Conservation (phyloP, 2,888 invertebrate genomes). For the Hypomecis atomaria region DNA sequence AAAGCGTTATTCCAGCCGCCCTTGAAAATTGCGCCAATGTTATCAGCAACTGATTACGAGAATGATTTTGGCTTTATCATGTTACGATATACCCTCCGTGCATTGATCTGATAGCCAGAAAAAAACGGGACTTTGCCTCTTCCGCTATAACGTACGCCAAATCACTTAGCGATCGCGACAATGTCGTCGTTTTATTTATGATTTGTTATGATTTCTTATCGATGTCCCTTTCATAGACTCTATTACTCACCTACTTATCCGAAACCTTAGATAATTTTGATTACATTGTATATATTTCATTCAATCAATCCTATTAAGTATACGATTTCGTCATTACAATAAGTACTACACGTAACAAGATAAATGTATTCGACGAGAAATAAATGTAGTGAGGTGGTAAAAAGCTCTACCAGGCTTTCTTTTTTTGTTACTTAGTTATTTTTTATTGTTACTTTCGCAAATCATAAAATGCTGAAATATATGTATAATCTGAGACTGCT, state of each 20-base stretch:
- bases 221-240: not conserved
- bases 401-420: not conserved
- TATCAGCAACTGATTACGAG: constrained; percentile 72
- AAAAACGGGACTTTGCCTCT: not conserved
- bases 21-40: constrained; percentile 71
- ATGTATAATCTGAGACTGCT: too few species aligned
- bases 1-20: constrained; percentile 51
- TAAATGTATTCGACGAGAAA: not conserved
- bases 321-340: too few species aligned
- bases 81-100: constrained; percentile 33
- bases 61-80: constrained; percentile 49
- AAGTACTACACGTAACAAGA: not conserved
- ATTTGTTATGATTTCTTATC: not conserved
- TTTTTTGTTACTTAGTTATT: too few species aligned
- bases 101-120: constrained; percentile 45
- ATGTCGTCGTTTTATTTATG: not conserved
- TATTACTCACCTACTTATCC: not conserved
- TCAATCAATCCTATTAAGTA: too few species aligned
- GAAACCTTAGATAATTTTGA: not conserved
- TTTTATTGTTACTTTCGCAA: too few species aligned
- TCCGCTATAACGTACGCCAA: not conserved
- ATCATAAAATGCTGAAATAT: too few species aligned
- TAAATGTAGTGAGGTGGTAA: not conserved
- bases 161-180: not conserved
- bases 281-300: too few species aligned